Evolutionary conservation across 2,113 vertebrate species (phyloP).

Genomic region (Procavia capensis): DNA sequence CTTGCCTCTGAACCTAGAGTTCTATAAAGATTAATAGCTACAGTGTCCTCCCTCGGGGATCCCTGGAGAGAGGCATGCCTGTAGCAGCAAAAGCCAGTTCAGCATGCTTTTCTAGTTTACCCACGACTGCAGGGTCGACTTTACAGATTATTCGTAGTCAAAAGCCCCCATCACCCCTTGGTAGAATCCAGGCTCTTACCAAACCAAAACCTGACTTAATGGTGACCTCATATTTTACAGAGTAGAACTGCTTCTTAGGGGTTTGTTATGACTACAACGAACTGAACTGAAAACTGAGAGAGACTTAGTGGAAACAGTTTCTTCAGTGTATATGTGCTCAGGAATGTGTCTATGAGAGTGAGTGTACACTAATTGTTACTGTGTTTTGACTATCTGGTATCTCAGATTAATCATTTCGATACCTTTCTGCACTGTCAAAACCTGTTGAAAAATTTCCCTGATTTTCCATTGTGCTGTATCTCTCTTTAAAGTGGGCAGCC

Average conservation of each 20-base stretch:
- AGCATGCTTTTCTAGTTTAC: neutral
- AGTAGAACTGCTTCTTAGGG: neutral
- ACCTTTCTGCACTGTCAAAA: neutral
- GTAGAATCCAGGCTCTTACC: neutral
- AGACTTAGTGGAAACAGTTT: neutral
- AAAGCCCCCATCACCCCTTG: neutral
- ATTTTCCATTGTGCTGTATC: neutral
- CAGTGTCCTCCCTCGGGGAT: neutral
- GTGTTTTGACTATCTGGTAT: neutral
- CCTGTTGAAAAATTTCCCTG: neutral
- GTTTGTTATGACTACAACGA: neutral
- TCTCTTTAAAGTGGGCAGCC: neutral
- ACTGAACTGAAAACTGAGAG: neutral
- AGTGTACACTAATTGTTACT: neutral
- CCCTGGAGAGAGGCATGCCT: neutral
- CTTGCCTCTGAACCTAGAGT: neutral
- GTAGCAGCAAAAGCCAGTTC: neutral
- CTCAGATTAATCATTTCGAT: neutral
- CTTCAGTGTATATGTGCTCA: neutral
- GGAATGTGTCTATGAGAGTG: neutral
- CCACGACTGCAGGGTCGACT: neutral
- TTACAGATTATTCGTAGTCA: neutral
- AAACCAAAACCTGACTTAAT: neutral
- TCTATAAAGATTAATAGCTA: neutral
- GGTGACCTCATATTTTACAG: neutral